These are phyloP conservation scores for Callyntrura sp. DNA, from an alignment of 2,888 invertebrate species.

Conservation along the genomic window DNA sequence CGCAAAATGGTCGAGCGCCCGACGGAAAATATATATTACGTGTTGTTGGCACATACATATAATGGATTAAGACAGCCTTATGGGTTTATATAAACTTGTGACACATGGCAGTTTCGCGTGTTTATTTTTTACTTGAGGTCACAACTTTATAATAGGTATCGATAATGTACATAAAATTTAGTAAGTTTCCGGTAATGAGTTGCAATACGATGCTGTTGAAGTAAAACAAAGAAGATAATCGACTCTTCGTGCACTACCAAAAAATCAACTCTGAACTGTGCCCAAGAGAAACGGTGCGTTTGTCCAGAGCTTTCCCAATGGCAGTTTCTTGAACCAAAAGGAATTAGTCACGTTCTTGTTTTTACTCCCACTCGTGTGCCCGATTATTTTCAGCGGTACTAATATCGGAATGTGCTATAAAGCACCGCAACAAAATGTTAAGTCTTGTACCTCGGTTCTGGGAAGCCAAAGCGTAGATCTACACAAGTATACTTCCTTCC, in stretches of 20 bases:
- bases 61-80: background rate
- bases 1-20: conserved; percentile 22
- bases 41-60: background rate
- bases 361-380: background rate
- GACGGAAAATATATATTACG: background rate
- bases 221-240: too few relatives aligned
- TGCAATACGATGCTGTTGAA: too few relatives aligned
- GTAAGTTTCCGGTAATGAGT: too few relatives aligned
- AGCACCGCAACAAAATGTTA: background rate
- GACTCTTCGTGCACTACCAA: too few relatives aligned
- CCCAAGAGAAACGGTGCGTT: background rate
- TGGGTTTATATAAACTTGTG: background rate
- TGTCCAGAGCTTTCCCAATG: background rate
- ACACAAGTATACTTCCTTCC: background rate
- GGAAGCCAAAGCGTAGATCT: background rate
- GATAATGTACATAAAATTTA: background rate
- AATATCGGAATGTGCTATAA: background rate
- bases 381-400: background rate
- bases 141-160: background rate
- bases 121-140: conserved; percentile 20
- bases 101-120: conserved; percentile 45
- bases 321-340: background rate
- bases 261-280: too few relatives aligned
- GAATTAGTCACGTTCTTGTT: background rate
- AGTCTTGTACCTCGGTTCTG: background rate